Evolutionary conservation across 2,113 vertebrate genomes (phyloP).

Genomic region (Entosphenus tridentatus): DNA sequence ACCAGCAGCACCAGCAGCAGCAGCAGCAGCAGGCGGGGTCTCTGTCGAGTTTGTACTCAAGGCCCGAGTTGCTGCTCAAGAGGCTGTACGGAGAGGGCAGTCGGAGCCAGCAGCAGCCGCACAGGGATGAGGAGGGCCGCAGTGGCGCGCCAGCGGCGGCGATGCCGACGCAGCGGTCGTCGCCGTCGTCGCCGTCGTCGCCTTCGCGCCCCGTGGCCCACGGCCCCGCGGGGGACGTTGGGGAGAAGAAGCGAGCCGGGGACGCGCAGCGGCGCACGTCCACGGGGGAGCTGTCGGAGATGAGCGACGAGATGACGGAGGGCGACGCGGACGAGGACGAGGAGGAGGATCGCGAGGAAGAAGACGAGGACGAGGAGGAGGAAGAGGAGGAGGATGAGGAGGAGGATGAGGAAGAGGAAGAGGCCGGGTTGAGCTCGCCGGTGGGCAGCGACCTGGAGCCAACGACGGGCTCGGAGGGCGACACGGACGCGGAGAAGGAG

Average conservation of each 20-base stretch:
- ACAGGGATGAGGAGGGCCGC: too few species aligned
- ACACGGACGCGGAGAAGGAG: slow-evolving; percentile 70
- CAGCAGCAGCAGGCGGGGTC: not conserved
- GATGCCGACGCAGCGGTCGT: too few species aligned
- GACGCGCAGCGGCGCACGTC: not conserved
- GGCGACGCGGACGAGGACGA: not conserved
- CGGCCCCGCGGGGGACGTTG: too few species aligned
- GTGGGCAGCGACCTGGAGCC: slow-evolving; percentile 79
- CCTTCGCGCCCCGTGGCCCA: too few species aligned
- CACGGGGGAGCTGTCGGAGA: not conserved
- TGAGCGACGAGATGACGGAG: not conserved
- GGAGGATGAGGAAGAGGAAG: slow-evolving; percentile 28
- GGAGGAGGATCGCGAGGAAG: not conserved
- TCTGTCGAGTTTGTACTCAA: too few species aligned
- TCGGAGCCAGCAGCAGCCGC: too few species aligned
- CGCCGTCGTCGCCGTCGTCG: too few species aligned
- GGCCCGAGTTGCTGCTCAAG: too few species aligned
- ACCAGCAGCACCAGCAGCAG: slow-evolving; percentile 40
- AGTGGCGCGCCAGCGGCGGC: too few species aligned
- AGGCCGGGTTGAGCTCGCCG: slow-evolving; percentile 43
- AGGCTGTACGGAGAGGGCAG: too few species aligned
- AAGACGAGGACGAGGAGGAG: slow-evolving; percentile 28
- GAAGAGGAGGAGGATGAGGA: slow-evolving; percentile 79
- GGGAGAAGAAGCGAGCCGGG: not conserved
- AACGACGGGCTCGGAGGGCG: slow-evolving; percentile 70